phyloP scores from a whole-genome alignment of 2,113 vertebrate genomes.

The human (Homo sapiens) region GRCh38 chr9:20315501-20316000 shows the following conservation, averaged over 20 bases:
- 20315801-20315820: background rate
- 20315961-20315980: background rate
- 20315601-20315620: background rate
- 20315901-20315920: background rate
- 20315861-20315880: background rate
- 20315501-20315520: slow-evolving; percentile 26
- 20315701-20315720: background rate
- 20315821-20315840: background rate
- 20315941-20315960: background rate
- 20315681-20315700: background rate
- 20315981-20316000: background rate
- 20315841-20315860: background rate
- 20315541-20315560: background rate
- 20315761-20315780: background rate
- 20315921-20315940: background rate
- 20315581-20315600: background rate
- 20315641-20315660: background rate
- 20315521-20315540: slow-evolving; percentile 2
- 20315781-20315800: background rate
- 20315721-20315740: background rate
- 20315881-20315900: background rate
- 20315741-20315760: background rate
- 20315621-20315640: background rate
- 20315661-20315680: background rate
- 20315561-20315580: background rate